Evolutionary conservation across 2,113 vertebrate species (phyloP), one percentile per base, ranked within the genome.

Genomic region (Mustela nigripes): DNA sequence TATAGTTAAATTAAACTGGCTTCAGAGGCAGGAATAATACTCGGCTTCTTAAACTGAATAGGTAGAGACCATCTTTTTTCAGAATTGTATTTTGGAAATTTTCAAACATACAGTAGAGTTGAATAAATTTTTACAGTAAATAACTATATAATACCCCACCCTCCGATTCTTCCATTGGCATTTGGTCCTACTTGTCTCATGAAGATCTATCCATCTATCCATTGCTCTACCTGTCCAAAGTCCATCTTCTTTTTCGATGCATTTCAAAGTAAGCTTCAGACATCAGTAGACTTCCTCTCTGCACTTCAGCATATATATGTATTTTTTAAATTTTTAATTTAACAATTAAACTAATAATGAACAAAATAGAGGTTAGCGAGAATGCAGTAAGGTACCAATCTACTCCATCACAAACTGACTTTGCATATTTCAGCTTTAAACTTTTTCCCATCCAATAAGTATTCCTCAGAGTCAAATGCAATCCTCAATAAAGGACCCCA

Each of bases 371-470:
- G 65, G 21, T 39, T 65, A 80, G 63, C 0, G 28, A 81, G 56
- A 91, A 71, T 36, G 36, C 3, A 78, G 67, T 36, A 62, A 56
- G 56, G 22, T 36, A 62, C 21, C 4, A 78, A 48, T 56, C 50
- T 53, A 56, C 69, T 83, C 53, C 26, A 18, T 53, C 65, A 83
- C 83, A 78, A 71, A 36, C 7, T 88, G 31, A 65, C 36, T 88
- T 81, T 28, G 45, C 28, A 58, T 26, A 65, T 71, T 92, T 96
- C 28, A 94, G 53, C 48, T 89, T 89, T 65, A 56, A 84, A 76
- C 63, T 56, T 84, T 58, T 74, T 71, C 19, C 39, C 39, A 79
- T 76, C 63, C 58, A 53, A 67, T 76, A 81, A 76, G 28, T 39
- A 8, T 36, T 94, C 10, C 76, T 88, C 16, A 63, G 24, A 94